phyloP scores from a whole-genome alignment of 2,113 vertebrate genomes.

The Ptyas mucosa region DNA sequence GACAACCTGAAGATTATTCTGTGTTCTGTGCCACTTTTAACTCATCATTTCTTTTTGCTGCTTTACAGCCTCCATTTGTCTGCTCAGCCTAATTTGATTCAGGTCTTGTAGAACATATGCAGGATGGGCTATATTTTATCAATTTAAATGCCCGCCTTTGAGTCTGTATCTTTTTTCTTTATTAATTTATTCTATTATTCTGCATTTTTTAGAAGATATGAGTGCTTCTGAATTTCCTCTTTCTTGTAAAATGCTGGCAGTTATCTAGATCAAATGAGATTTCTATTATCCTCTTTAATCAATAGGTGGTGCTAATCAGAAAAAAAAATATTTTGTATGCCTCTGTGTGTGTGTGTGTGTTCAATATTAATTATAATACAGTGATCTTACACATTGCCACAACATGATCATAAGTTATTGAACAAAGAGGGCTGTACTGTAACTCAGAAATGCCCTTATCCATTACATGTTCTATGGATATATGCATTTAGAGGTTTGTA shows the following conservation, averaged over 20 bases:
- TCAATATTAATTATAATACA: not conserved
- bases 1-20: not conserved
- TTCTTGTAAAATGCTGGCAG: not conserved
- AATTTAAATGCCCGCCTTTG: not conserved
- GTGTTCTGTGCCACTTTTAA: not conserved
- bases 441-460: not conserved
- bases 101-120: not conserved
- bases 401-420: not conserved
- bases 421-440: not conserved
- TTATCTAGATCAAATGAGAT: not conserved
- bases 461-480: not conserved
- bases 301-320: not conserved
- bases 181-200: not conserved
- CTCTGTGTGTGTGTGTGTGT: not conserved
- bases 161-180: not conserved
- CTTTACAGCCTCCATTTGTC: not conserved
- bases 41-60: not conserved
- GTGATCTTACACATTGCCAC: not conserved
- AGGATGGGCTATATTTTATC: not conserved
- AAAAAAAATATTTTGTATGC: not conserved
- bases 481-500: not conserved
- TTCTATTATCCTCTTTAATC: not conserved
- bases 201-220: not conserved
- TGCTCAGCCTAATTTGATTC: not conserved
- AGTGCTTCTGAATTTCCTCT: not conserved